Evolutionary conservation across 2,888 invertebrate genomes (phyloP).

Genomic region (Alloscopus bannaensis): DNA sequence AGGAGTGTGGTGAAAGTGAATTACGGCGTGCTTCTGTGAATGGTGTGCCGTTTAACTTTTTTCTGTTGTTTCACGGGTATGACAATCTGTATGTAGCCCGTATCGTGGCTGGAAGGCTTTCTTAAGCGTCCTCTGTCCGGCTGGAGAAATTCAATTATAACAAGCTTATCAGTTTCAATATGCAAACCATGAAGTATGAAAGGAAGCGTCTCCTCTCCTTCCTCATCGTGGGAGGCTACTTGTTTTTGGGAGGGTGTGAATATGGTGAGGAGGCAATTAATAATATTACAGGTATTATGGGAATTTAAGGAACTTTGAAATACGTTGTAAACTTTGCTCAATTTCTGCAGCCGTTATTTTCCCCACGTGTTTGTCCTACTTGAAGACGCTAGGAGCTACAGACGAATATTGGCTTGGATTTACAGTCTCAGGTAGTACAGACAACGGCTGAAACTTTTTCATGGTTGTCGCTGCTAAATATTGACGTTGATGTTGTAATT

Average conservation of each 20-base stretch:
- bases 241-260: conserved; percentile 76
- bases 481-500: too few species aligned
- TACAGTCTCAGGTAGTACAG: conserved; percentile 74
- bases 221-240: conserved; percentile 71
- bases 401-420: conserved; percentile 76
- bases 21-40: too few species aligned
- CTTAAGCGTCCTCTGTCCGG: too few species aligned
- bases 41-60: too few species aligned
- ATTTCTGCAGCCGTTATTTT: conserved; percentile 76
- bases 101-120: too few species aligned
- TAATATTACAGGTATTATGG: conserved; percentile 16
- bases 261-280: conserved; percentile 74
- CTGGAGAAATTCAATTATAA: too few species aligned
- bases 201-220: conserved; percentile 68
- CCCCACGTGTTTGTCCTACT: conserved; percentile 76
- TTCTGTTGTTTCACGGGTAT: too few species aligned
- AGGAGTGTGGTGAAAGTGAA: too few species aligned
- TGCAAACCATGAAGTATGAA: conserved; percentile 66
- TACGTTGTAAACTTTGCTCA: conserved; percentile 1
- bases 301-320: not conserved
- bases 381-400: conserved; percentile 74
- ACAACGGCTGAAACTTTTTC: too few species aligned
- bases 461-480: too few species aligned
- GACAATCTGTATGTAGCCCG: too few species aligned
- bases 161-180: too few species aligned